phyloP scores from a whole-genome alignment of 1,140 invertebrate genomes.

The Choristoneura fumiferana region DNA sequence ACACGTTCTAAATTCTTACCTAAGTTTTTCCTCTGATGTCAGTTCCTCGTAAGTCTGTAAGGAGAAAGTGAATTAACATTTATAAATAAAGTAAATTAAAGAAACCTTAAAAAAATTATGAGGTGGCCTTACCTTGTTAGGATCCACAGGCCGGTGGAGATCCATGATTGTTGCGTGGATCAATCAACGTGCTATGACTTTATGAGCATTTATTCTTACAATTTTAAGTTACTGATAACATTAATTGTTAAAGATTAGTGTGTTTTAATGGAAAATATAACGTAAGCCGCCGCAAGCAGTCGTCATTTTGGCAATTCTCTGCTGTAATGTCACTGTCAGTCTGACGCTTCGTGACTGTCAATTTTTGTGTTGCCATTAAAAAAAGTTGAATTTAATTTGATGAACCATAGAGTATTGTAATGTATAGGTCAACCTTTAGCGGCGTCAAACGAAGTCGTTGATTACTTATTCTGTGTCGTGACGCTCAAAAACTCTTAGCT shows the following conservation, averaged over 20 bases:
- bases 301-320: slow-evolving; percentile 6
- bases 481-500: too few relatives aligned
- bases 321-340: not conserved
- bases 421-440: too few relatives aligned
- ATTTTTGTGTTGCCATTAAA: not conserved
- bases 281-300: slow-evolving; percentile 11
- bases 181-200: not conserved
- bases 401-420: too few relatives aligned
- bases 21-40: slow-evolving; percentile 84
- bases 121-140: slow-evolving; percentile 79
- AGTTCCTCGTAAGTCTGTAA: slow-evolving; percentile 84
- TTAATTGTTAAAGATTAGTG: not conserved
- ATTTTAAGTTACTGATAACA: slow-evolving; percentile 1
- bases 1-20: slow-evolving; percentile 63
- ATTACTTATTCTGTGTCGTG: too few relatives aligned
- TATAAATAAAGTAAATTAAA: slow-evolving; percentile 8
- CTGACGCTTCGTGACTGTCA: not conserved
- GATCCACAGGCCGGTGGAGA: slow-evolving; percentile 81
- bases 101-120: slow-evolving; percentile 20
- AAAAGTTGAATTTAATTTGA: too few relatives aligned
- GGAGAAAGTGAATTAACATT: slow-evolving; percentile 43
- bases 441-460: too few relatives aligned
- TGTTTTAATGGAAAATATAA: slow-evolving; percentile 9
- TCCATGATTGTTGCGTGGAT: slow-evolving; percentile 53
- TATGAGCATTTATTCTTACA: slow-evolving; percentile 13